Base-by-base conservation (phyloP, 1,140 invertebrate genomes). In the Diabrotica virgifera region DNA sequence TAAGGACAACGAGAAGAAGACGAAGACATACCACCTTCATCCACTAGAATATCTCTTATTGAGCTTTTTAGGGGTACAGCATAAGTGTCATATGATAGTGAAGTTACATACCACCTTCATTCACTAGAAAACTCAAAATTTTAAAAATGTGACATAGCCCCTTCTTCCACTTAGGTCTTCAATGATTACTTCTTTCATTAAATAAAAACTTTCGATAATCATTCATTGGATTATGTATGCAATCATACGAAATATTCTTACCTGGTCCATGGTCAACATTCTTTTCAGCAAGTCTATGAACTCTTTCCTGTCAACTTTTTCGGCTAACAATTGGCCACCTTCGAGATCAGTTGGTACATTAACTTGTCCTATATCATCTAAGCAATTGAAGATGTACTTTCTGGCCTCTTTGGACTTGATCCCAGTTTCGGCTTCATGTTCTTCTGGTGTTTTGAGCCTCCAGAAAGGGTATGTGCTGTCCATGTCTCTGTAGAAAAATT, bases 351-450 rank as follows among this genome's bases (percentile, higher is more conserved):
- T 97, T 51, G 96, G 95, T 59, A 98, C 95, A 82, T 98, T 98
- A 6, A 99, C 96, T 77, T 91, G 95, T 66, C 94, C 96, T 80
- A 99, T 99, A 80, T 99, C 98, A 77, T 99, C 98, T 55, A 99
- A 84, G 81, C 96, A 98, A 81, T 99, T 99, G 82, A 99, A 99
- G 73, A 99, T 98, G 81, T 99, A 99, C 81, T 99, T 99, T 75
- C 98, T 84, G 0, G 97, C 97, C 84, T 99, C 98, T 84, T 99
- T 99, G 51, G 96, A 98, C 83, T 98, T 98, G 69, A 98, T 97
- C 62, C 93, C 93, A 53, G 96, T 99, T 83, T 99, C 97, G 0
- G 90, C 87, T 82, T 99, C 97, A 80, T 99, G 95, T 82, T 99
- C 97, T 81, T 99, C 97, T 2, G 96, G 94, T 62, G 94, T 97